Conservation (phyloP, 2,113 vertebrate genomes). For the Gadus macrocephalus region DNA sequence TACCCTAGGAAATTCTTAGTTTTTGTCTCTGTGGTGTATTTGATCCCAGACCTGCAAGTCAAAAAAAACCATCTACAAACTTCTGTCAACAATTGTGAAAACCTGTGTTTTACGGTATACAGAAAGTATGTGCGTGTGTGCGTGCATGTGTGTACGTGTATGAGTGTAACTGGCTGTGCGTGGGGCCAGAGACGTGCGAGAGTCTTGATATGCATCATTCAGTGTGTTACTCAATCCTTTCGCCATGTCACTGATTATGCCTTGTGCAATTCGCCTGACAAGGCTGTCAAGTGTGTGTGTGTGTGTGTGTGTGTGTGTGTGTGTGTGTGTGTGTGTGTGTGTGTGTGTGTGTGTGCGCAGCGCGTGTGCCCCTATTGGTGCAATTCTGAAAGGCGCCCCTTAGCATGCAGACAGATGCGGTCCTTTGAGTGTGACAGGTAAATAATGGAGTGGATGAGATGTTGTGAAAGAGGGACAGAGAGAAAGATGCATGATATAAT, state of each 20-base stretch:
- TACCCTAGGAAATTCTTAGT: background rate
- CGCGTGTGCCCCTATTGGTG: background rate
- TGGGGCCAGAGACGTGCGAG: background rate
- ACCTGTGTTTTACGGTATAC: no score
- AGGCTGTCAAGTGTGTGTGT: background rate
- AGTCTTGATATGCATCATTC: background rate
- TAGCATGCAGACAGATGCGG: background rate
- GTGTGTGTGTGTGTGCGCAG: slow-evolving; percentile 2
- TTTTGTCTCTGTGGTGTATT: background rate
- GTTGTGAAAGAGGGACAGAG: background rate
- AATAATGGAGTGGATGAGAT: background rate
- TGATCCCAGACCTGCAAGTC: background rate
- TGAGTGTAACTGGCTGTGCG: background rate
- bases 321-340: background rate
- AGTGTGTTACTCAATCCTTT: slow-evolving; percentile 9
- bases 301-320: slow-evolving; percentile 1
- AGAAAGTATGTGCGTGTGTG: background rate
- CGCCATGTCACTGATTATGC: background rate
- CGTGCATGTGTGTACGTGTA: background rate
- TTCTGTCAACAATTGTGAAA: background rate
- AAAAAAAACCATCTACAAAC: background rate
- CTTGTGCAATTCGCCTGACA: slow-evolving; percentile 4
- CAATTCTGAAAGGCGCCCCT: background rate
- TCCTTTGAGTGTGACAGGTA: background rate
- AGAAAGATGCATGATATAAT: background rate